These are phyloP conservation scores for Macquaria ambigua DNA, from an alignment of 2,113 vertebrate genomes.

Conservation along the genomic window DNA sequence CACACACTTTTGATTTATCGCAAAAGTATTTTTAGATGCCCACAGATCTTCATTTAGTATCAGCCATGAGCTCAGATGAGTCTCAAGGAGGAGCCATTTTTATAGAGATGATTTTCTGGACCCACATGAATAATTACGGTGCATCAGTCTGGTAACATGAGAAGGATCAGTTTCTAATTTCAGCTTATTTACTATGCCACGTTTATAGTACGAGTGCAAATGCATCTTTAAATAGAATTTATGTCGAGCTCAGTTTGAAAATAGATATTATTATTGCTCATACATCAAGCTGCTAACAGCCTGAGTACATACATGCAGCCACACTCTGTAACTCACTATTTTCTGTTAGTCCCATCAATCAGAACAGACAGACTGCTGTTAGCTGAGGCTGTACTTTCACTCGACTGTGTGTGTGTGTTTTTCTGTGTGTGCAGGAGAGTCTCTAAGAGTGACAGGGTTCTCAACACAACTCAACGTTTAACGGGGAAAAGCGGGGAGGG, in stretches of 20 bases:
- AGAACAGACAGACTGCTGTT: constrained; percentile 37
- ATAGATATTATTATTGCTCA: not conserved
- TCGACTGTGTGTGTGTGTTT: constrained; percentile 1
- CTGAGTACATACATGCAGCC: constrained; percentile 22
- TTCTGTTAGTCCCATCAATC: constrained; percentile 59
- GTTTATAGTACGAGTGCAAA: not conserved
- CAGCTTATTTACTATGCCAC: constrained; percentile 35
- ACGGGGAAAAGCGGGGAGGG: constrained; percentile 36
- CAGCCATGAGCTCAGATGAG: constrained; percentile 48
- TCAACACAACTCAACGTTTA: constrained; percentile 64
- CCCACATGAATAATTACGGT: constrained; percentile 35
- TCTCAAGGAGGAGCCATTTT: constrained; percentile 52
- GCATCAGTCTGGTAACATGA: constrained; percentile 47
- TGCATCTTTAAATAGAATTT: constrained; percentile 32
- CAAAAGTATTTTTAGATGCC: constrained; percentile 72
- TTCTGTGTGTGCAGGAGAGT: not conserved
- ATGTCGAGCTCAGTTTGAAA: constrained; percentile 8
- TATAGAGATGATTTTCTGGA: constrained; percentile 21
- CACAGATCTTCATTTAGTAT: constrained; percentile 69
- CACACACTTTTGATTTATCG: constrained; percentile 54
- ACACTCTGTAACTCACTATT: constrained; percentile 25
- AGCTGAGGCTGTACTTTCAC: constrained; percentile 45
- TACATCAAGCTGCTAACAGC: constrained; percentile 29
- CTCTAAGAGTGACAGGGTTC: constrained; percentile 61
- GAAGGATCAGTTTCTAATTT: constrained; percentile 48